A percentile compares a stretch with the other conserved stretches of the same genome.
Evolutionary conservation across 35 echinoderm and acorn worm species (phyloP).

Genomic region (Heliocidaris erythrogramma): DNA sequence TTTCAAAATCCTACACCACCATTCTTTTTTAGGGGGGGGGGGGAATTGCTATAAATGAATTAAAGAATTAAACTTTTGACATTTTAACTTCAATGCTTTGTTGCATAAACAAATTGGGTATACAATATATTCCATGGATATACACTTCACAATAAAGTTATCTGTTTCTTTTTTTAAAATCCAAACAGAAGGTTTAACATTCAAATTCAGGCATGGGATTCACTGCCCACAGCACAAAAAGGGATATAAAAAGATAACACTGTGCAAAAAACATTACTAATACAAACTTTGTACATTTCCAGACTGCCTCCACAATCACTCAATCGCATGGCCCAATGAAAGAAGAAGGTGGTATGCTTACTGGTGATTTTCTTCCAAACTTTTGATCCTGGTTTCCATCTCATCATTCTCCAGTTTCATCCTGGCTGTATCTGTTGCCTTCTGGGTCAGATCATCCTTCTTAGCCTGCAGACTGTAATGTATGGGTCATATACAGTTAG

Average conservation of each 20-base stretch:
- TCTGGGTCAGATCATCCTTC: slow-evolving; percentile 78
- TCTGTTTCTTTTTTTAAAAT: not conserved
- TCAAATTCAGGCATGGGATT: no score
- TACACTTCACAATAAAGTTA: no score
- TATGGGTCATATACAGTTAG: not conserved
- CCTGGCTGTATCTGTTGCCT: slow-evolving; percentile 84
- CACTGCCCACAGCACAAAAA: not conserved
- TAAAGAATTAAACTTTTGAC: no score
- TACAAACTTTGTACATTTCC: not conserved
- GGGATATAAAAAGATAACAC: not conserved
- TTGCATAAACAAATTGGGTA: no score
- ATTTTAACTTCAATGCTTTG: no score
- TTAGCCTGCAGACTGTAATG: slow-evolving; percentile 71
- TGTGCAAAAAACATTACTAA: not conserved
- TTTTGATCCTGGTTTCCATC: slow-evolving; percentile 80
- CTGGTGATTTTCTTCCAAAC: slow-evolving; percentile 94
- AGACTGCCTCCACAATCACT: not conserved
- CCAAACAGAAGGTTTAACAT: no score
- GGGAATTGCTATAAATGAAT: no score
- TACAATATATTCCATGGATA: no score
- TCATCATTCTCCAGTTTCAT: slow-evolving; percentile 98
- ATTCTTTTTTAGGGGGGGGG: no score
- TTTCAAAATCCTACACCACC: no score
- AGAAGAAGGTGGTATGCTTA: slow-evolving; percentile 48
- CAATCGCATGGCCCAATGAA: not conserved